These are phyloP conservation scores for Apantesis nais DNA, from an alignment of 2,888 invertebrate species.

Conservation along the genomic window DNA sequence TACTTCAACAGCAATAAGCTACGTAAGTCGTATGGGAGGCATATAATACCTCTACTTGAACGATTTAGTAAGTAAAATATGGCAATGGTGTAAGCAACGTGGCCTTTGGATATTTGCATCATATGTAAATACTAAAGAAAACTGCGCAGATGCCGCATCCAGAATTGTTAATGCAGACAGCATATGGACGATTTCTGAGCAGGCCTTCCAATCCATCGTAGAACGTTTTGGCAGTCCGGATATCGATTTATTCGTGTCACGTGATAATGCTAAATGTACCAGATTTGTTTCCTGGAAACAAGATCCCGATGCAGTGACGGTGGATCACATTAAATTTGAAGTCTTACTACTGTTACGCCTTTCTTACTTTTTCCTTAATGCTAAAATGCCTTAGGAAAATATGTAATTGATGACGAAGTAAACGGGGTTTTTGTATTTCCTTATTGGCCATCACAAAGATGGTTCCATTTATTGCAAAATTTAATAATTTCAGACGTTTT, in stretches of 20 bases:
- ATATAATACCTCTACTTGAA: not conserved
- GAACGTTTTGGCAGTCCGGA: not conserved
- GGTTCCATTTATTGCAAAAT: not conserved
- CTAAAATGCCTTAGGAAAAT: not conserved
- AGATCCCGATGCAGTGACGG: not conserved
- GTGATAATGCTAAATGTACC: not conserved
- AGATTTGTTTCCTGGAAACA: not conserved
- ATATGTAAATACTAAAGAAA: not conserved
- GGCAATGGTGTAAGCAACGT: conserved; percentile 3
- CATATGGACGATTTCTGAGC: not conserved
- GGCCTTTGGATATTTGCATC: not conserved
- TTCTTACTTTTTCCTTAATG: not conserved
- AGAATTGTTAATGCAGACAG: not conserved
- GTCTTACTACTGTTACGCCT: not conserved
- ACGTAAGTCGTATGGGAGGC: not conserved
- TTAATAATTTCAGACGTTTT: not conserved
- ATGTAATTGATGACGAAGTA: not conserved
- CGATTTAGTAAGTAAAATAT: not conserved
- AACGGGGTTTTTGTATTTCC: not conserved
- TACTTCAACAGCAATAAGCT: not conserved
- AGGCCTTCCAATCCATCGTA: not conserved
- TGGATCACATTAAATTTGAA: not conserved
- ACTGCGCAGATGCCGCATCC: not conserved
- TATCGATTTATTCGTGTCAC: not conserved
- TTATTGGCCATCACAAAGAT: not conserved